Percentiles rank a stretch among this genome's conserved stretches.
Evolutionary conservation across 1,140 invertebrate species (phyloP).

Genomic region (Zelostemma sp.): DNA sequence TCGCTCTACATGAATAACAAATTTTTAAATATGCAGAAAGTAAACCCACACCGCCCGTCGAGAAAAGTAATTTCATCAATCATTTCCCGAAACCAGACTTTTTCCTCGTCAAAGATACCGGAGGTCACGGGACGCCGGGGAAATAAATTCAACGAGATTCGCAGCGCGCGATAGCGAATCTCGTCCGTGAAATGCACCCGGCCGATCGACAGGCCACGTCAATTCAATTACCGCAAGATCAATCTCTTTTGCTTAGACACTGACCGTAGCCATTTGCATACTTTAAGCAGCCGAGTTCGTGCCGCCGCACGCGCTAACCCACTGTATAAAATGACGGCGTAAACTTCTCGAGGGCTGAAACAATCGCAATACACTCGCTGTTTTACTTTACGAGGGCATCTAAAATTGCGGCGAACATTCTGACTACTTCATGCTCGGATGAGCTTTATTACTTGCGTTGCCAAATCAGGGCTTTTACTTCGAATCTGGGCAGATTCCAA

Average conservation of each 20-base stretch:
- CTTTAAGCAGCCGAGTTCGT: constrained; percentile 17
- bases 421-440: constrained; percentile 27
- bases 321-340: constrained; percentile 11
- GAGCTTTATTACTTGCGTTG: constrained; percentile 17
- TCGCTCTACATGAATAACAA: too few species aligned
- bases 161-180: constrained; percentile 6
- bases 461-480: constrained; percentile 18
- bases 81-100: background rate
- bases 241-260: background rate
- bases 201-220: background rate
- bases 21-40: too few species aligned
- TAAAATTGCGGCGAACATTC: constrained; percentile 25
- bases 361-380: constrained; percentile 25
- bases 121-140: constrained; percentile 1
- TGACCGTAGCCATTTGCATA: constrained; percentile 28
- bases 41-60: background rate
- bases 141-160: constrained; percentile 22
- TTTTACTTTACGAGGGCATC: constrained; percentile 37
- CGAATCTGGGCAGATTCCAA: constrained; percentile 15
- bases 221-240: background rate
- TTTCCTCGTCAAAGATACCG: background rate
- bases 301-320: constrained; percentile 6
- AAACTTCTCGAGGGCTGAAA: constrained; percentile 23
- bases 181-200: background rate
- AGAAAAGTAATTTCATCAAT: background rate